Percentiles rank a stretch among this genome's conserved stretches.
Conservation (phyloP, 2,888 invertebrate species). For the Cynaeus angustus region DNA sequence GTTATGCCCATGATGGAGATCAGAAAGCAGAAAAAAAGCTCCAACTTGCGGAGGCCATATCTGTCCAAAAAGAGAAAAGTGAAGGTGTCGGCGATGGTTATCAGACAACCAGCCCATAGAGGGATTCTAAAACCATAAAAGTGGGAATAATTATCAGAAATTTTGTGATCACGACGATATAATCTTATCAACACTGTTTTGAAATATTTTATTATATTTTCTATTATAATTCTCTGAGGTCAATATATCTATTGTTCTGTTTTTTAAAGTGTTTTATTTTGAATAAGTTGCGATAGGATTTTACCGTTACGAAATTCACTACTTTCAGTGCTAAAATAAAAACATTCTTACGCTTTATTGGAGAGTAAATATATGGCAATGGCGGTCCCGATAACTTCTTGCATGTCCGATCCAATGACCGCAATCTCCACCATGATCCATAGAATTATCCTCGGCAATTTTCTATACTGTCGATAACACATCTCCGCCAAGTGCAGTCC, state of each 20-base stretch:
- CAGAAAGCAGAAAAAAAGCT: conserved; percentile 86
- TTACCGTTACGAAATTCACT: too few species aligned
- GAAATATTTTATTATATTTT: too few species aligned
- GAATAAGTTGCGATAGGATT: too few species aligned
- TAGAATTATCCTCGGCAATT: conserved; percentile 81
- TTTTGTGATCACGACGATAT: too few species aligned
- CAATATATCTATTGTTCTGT: too few species aligned
- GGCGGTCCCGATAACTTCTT: conserved; percentile 93
- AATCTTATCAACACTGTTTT: too few species aligned
- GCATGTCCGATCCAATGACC: conserved; percentile 93
- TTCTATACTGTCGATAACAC: conserved; percentile 84
- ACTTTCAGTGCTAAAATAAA: too few species aligned
- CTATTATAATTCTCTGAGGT: too few species aligned
- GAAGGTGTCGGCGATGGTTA: conserved; percentile 89
- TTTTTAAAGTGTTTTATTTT: too few species aligned
- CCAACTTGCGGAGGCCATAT: conserved; percentile 87
- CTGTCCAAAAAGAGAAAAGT: conserved; percentile 90
- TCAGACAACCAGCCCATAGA: conserved; percentile 86
- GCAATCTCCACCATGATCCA: conserved; percentile 95
- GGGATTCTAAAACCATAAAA: conserved; percentile 78
- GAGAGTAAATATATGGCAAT: conserved; percentile 89
- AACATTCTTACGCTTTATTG: conserved; percentile 75
- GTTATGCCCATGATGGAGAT: conserved; percentile 89
- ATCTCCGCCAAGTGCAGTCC: conserved; percentile 89
- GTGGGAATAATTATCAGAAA: neutral